A percentile compares a stretch with the other conserved stretches of the same genome.
These are phyloP conservation scores for Psylliodes chrysocephalus DNA, from an alignment of 2,888 invertebrate genomes.

Conservation along the genomic window DNA sequence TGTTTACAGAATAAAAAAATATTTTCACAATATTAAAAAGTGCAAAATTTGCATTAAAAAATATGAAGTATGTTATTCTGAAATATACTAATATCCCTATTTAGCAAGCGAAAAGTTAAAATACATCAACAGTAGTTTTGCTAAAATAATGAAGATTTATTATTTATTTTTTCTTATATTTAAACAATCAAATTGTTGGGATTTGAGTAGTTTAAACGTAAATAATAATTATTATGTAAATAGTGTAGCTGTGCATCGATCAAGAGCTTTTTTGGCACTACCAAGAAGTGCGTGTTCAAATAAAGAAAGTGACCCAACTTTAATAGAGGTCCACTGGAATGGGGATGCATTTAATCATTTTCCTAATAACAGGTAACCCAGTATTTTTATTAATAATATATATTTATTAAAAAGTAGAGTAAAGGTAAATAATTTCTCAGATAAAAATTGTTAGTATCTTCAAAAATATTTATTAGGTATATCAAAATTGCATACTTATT, in stretches of 20 bases:
- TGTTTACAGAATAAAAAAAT: no score
- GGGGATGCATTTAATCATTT: constrained; percentile 41
- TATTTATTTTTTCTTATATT: constrained; percentile 1
- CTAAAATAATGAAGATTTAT: background rate
- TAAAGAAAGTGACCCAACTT: constrained; percentile 55
- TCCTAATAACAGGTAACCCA: background rate
- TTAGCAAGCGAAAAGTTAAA: no score
- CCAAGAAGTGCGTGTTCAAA: constrained; percentile 58
- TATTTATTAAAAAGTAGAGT: no score
- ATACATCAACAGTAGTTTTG: no score
- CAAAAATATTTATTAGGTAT: no score
- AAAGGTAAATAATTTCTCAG: no score
- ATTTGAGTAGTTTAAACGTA: constrained; percentile 50
- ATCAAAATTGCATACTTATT: no score
- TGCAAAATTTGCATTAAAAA: background rate
- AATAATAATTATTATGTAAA: constrained; percentile 54
- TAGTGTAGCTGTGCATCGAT: constrained; percentile 61
- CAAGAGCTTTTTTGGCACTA: constrained; percentile 62
- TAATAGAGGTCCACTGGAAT: constrained; percentile 62
- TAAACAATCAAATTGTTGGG: constrained; percentile 42
- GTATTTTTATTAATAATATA: no score
- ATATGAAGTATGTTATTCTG: no score
- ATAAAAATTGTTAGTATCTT: no score
- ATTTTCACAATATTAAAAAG: background rate
- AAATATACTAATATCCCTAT: no score